Evolutionary conservation across 2,888 invertebrate genomes (phyloP).

Genomic region (Catocala sponsa): DNA sequence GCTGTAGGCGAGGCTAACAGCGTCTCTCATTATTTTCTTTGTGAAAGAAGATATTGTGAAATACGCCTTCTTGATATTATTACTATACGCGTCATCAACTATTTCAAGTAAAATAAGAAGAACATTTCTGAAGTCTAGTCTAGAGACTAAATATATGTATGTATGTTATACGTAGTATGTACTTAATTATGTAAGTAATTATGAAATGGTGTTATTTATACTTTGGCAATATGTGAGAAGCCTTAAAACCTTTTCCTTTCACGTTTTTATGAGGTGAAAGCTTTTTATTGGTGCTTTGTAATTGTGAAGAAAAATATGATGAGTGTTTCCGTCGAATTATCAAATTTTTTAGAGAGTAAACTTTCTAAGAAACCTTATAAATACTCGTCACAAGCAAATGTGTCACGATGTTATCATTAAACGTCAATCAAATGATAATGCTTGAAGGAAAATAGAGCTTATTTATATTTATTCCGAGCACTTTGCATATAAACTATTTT

Average conservation of each 20-base stretch:
- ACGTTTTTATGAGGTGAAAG: too few relatives aligned
- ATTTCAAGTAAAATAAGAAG: constrained; percentile 9
- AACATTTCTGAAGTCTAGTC: too few relatives aligned
- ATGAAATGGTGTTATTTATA: too few relatives aligned
- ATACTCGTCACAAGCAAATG: neutral
- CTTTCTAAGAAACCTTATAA: neutral
- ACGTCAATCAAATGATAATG: neutral
- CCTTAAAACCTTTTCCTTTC: too few relatives aligned
- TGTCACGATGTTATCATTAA: constrained; percentile 5
- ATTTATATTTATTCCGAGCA: neutral
- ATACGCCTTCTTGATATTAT: constrained; percentile 17
- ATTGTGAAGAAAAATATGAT: too few relatives aligned
- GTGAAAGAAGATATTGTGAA: constrained; percentile 33
- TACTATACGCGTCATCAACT: constrained; percentile 16
- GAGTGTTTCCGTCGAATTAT: too few relatives aligned
- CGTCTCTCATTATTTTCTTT: constrained; percentile 38
- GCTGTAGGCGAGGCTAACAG: constrained; percentile 17
- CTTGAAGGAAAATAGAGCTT: neutral
- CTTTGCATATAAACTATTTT: neutral
- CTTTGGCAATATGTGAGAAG: too few relatives aligned
- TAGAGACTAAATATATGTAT: too few relatives aligned
- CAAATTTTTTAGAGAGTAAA: too few relatives aligned
- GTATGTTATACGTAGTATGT: too few relatives aligned
- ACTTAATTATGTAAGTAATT: too few relatives aligned
- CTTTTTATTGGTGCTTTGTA: too few relatives aligned